Percentiles rank a stretch among this genome's conserved stretches.
Evolutionary conservation across 2,888 invertebrate species (phyloP).

Genomic region (Antitype chi): DNA sequence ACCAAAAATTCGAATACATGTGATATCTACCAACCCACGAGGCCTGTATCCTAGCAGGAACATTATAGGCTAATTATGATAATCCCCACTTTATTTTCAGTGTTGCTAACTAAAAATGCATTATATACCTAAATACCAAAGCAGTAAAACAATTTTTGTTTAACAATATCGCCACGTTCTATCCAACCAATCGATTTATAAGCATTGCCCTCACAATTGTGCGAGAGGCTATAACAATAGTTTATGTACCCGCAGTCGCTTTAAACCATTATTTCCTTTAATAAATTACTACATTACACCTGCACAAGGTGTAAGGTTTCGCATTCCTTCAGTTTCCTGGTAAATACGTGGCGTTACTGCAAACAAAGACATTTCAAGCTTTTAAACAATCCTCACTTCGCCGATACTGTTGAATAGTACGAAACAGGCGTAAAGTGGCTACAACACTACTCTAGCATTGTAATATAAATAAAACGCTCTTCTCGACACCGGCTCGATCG

Average conservation of each 20-base stretch:
- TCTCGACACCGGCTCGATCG: background rate
- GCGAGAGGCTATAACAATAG: constrained; percentile 45
- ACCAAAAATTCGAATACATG: no score
- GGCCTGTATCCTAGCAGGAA: no score
- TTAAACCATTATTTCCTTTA: constrained; percentile 62
- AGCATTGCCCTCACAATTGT: constrained; percentile 39
- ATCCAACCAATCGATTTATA: constrained; percentile 18
- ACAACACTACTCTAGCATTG: constrained; percentile 27
- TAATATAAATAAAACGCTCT: constrained; percentile 24
- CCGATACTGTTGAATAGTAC: constrained; percentile 11
- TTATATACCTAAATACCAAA: background rate
- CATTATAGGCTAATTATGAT: no score
- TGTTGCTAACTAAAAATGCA: background rate
- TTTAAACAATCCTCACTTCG: constrained; percentile 14
- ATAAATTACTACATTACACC: constrained; percentile 58
- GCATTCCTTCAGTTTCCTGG: constrained; percentile 70
- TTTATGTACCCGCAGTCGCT: constrained; percentile 49
- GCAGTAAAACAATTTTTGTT: constrained; percentile 18
- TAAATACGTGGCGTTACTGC: constrained; percentile 64
- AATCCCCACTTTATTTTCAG: background rate
- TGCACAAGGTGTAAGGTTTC: constrained; percentile 65
- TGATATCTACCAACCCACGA: no score
- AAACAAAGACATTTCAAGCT: constrained; percentile 64
- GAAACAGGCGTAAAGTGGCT: constrained; percentile 6
- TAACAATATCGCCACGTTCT: constrained; percentile 20